These are phyloP conservation scores for Salvator merianae DNA, from an alignment of 2,113 vertebrate genomes.

Conservation along the genomic window DNA sequence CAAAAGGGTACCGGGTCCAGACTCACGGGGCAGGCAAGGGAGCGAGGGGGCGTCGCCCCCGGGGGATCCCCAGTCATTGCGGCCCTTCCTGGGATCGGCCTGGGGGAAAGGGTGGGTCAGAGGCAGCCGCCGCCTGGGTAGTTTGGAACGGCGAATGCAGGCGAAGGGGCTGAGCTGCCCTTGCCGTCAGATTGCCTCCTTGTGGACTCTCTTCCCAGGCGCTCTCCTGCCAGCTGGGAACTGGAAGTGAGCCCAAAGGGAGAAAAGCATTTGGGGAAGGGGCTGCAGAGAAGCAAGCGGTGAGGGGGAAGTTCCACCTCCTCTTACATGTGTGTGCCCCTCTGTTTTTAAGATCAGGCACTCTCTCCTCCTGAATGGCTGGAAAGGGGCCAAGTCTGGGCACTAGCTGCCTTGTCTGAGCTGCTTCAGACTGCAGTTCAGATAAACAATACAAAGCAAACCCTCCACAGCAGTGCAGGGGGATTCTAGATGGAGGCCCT, in stretches of 20 bases:
- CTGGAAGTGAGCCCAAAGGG: not conserved
- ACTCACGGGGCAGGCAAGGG: not conserved
- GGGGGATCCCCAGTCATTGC: not conserved
- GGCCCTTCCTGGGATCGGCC: not conserved
- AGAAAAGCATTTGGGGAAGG: not conserved
- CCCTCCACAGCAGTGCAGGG: not conserved
- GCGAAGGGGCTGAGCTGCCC: too few relatives aligned
- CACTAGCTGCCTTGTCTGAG: not conserved
- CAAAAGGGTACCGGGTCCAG: not conserved
- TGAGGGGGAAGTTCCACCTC: not conserved
- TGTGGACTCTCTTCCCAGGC: not conserved
- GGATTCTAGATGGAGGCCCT: too few relatives aligned
- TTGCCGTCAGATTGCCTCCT: not conserved
- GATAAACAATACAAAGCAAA: not conserved
- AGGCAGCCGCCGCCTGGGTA: not conserved
- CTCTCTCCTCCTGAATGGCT: not conserved
- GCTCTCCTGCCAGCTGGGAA: not conserved
- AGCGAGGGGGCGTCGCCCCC: not conserved
- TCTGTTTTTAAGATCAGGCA: not conserved
- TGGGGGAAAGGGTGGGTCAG: too few relatives aligned
- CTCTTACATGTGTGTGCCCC: not conserved
- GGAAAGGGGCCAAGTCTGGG: too few relatives aligned
- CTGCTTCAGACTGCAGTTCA: not conserved
- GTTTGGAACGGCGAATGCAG: not conserved
- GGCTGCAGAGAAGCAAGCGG: not conserved